phyloP scores from a whole-genome alignment of 2,797 vertebrate species.

The Sebastes dallii region DNA sequence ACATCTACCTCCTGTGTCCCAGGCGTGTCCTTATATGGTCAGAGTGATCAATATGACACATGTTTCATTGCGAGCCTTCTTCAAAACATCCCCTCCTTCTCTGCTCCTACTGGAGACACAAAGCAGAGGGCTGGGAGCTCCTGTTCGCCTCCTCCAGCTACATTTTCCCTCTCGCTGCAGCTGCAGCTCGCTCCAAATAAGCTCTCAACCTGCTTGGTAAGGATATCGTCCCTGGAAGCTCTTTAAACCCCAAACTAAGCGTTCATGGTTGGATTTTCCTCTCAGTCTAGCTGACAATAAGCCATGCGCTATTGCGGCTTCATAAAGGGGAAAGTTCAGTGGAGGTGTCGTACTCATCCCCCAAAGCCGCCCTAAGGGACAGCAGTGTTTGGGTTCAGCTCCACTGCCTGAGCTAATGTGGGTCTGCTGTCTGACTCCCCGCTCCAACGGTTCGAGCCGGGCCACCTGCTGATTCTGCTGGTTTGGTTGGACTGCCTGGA shows the following conservation, averaged over 20 bases:
- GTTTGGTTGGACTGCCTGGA: constrained; percentile 68
- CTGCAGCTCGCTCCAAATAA: constrained; percentile 28
- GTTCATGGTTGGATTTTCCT: constrained; percentile 69
- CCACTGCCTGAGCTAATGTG: constrained; percentile 74
- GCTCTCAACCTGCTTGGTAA: constrained; percentile 56
- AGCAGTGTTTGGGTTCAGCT: constrained; percentile 72
- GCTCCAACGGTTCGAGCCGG: constrained; percentile 60
- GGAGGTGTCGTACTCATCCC: constrained; percentile 67
- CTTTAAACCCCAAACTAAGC: constrained; percentile 64
- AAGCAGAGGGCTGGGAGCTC: constrained; percentile 58
- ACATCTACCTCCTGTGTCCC: constrained; percentile 53
- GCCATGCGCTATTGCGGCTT: constrained; percentile 31
- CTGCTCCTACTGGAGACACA: constrained; percentile 56
- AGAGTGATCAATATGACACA: constrained; percentile 71
- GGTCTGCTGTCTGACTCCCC: constrained; percentile 63
- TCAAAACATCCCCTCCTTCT: constrained; percentile 70
- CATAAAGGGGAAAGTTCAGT: constrained; percentile 44
- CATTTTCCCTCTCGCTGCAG: constrained; percentile 9
- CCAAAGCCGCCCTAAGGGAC: constrained; percentile 65
- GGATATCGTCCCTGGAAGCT: constrained; percentile 48
- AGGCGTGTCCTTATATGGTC: constrained; percentile 80
- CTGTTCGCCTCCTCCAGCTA: constrained; percentile 19
- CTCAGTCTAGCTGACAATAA: constrained; percentile 66
- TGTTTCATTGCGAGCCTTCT: constrained; percentile 68
- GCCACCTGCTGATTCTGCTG: constrained; percentile 77